These are phyloP conservation scores for Leucophenga montana DNA, from an alignment of 2,888 invertebrate genomes.

Conservation along the genomic window DNA sequence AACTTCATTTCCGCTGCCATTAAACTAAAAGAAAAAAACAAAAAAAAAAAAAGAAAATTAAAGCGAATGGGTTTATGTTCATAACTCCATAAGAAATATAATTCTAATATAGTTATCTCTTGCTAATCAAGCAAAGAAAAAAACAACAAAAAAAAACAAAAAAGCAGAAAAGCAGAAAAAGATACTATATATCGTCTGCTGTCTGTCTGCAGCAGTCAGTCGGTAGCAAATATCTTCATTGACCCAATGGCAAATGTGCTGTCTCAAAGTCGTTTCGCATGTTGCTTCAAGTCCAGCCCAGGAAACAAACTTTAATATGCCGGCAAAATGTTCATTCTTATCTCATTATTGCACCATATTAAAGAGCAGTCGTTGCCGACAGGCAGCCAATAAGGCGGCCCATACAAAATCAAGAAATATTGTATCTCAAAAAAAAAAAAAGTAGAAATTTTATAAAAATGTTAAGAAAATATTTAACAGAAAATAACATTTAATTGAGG, in stretches of 20 bases:
- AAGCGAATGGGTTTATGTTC: not conserved
- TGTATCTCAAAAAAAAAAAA: constrained; percentile 31
- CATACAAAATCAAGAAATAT: constrained; percentile 39
- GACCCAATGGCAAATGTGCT: constrained; percentile 45
- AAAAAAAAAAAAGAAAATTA: no score
- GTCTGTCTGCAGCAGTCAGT: not conserved
- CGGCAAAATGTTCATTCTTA: constrained; percentile 53
- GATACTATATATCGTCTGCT: not conserved
- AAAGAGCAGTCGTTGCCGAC: constrained; percentile 50
- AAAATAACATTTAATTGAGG: constrained; percentile 57
- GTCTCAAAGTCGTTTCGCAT: constrained; percentile 19
- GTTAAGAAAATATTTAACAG: constrained; percentile 63
- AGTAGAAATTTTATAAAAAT: constrained; percentile 43
- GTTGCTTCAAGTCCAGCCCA: constrained; percentile 35
- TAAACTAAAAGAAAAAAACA: not conserved
- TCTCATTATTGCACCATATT: constrained; percentile 52
- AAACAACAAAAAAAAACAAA: no score
- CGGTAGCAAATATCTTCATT: constrained; percentile 51
- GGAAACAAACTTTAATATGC: constrained; percentile 14
- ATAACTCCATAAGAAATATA: not conserved
- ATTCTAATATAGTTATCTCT: constrained; percentile 23
- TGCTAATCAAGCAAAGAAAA: constrained; percentile 5
- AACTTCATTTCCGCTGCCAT: constrained; percentile 51
- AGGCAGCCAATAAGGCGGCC: constrained; percentile 42
- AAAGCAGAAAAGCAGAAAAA: not conserved